phyloP scores from a whole-genome alignment of 1,140 invertebrate genomes.

The Hyles vespertilio region DNA sequence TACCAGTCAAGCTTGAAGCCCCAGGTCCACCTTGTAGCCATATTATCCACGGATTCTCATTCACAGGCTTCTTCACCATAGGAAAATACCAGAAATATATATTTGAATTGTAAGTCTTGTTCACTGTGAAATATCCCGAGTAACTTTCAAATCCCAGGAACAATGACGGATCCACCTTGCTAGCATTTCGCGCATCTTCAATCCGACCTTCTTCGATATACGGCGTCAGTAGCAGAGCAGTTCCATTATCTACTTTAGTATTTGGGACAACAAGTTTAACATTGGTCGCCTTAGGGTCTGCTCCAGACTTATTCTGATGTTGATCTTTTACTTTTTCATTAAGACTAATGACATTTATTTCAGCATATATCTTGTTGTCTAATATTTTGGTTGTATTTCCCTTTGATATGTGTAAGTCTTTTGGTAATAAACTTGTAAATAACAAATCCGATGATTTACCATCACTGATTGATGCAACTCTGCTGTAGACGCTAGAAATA shows the following conservation, averaged over 20 bases:
- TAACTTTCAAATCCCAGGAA: conserved; percentile 67
- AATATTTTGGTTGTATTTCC: not conserved
- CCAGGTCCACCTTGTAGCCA: conserved; percentile 90
- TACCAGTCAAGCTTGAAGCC: conserved; percentile 84
- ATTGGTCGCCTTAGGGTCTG: not conserved
- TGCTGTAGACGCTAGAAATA: conserved; percentile 7
- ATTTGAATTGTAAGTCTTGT: conserved; percentile 79
- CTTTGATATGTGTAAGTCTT: not conserved
- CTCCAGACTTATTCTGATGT: too few species aligned
- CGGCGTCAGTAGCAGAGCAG: conserved; percentile 80
- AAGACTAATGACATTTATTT: too few species aligned
- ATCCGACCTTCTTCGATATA: conserved; percentile 76
- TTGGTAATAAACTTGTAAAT: not conserved
- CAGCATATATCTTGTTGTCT: not conserved
- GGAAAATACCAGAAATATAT: conserved; percentile 85
- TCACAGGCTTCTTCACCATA: conserved; percentile 57
- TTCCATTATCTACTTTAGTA: conserved; percentile 70
- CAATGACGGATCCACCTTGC: conserved; percentile 35
- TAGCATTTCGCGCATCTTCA: conserved; percentile 40
- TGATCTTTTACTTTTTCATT: too few species aligned
- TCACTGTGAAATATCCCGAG: conserved; percentile 80
- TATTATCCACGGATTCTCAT: conserved; percentile 79
- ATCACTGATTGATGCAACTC: conserved; percentile 3
- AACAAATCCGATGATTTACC: not conserved
- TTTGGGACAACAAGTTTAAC: conserved; percentile 12